Percentiles rank a stretch among this genome's conserved stretches.
Conservation (phyloP, 2,113 vertebrate species). For the Noctilio leporinus region DNA sequence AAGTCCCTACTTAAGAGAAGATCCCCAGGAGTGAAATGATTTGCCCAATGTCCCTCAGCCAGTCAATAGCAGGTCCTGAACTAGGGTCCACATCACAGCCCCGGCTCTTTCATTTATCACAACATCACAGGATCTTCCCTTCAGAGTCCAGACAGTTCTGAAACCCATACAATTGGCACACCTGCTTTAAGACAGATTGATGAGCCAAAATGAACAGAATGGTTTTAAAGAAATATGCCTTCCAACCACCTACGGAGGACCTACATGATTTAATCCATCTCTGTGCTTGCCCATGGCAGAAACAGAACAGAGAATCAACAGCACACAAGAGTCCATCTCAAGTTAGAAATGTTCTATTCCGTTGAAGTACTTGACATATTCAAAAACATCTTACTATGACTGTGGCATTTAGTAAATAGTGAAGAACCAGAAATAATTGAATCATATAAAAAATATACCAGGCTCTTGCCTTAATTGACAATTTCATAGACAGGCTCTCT, state of each 20-base stretch:
- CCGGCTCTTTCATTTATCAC: not conserved
- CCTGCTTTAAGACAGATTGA: not conserved
- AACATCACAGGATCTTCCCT: not conserved
- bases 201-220: slow-evolving; percentile 33
- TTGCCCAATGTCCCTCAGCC: not conserved
- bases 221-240: not conserved
- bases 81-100: not conserved
- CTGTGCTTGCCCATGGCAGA: not conserved
- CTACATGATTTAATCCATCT: not conserved
- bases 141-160: not conserved
- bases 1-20: not conserved
- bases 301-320: slow-evolving; percentile 20
- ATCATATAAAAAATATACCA: slow-evolving; percentile 28
- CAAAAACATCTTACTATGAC: slow-evolving; percentile 5
- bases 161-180: not conserved
- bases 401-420: slow-evolving; percentile 53
- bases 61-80: not conserved
- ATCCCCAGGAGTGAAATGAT: not conserved
- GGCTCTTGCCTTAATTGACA: slow-evolving; percentile 35
- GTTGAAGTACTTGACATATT: not conserved
- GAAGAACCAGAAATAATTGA: slow-evolving; percentile 41
- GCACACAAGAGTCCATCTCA: not conserved
- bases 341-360: slow-evolving; percentile 47
- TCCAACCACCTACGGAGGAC: not conserved
- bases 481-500: slow-evolving; percentile 28